Base-by-base conservation (phyloP, 35 echinoderm and acorn worm genomes). In the Eucidaris tribuloides region DNA sequence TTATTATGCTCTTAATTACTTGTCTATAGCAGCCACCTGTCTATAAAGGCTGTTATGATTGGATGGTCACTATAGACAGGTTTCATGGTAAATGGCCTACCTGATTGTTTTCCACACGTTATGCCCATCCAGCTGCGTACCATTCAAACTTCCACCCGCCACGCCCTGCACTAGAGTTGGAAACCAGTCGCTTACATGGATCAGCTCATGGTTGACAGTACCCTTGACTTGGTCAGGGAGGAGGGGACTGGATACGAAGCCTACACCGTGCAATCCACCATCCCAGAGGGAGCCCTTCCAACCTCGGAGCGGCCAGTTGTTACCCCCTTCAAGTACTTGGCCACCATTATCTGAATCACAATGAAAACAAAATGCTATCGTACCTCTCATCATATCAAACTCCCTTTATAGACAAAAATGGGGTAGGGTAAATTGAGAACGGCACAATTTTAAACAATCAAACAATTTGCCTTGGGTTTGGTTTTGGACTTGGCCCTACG, bases 121-220 rank as follows among this genome's bases (percentile, higher is more conserved):
- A 63, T 61, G 81, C 9, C 90, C 90, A 82, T 92, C 90, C 28
- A 92, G 42, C 45, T 76, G 22, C n/a, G 61, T 57, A 17, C 78
- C 78, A 9, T 64, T 78, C 13, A 87, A 35, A 9, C 29, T 68
- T 24, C 54, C 60, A 18, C 66, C 78, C n/a, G 82, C 90, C 20
- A 81, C 48, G 5, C 83, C 83, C 49, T 71, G 38, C 28, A 92
- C 76, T 14, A 91, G 24, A 49, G 89, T 91, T n/a, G 89, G 89
- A 70, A 85, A 91, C 89, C 89, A 91, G 58, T 91, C 89, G 50
- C 82, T 91, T 23, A 91, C 72, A 23, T 91, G 82, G 28, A 91
- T 91, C 42, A 91, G 35, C 42, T 82, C 62, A 4, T 80, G 22
- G 52, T n/a, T 82, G 41, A 50, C 37, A 5, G 76, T 81, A 2